phyloP scores from a whole-genome alignment of 2,888 invertebrate species.

The Lasioglossum oenotherae region DNA sequence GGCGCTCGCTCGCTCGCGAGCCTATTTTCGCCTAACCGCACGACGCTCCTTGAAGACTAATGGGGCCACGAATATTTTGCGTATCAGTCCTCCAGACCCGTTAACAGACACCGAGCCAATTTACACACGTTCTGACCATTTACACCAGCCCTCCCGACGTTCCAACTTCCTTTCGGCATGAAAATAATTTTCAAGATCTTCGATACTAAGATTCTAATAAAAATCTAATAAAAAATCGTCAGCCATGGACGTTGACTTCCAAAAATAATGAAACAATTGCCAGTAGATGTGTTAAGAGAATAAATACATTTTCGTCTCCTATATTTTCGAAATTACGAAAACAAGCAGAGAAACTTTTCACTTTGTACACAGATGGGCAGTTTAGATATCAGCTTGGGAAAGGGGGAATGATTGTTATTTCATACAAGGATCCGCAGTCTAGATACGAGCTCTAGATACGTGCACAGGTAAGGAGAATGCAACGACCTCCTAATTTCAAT shows the following conservation, averaged over 20 bases:
- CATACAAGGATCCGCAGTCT: neutral
- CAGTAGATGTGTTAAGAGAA: too few species aligned
- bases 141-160: neutral
- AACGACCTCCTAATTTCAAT: neutral
- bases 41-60: slow-evolving; percentile 59
- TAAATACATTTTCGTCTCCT: too few species aligned
- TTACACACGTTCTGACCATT: slow-evolving; percentile 54
- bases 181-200: too few species aligned
- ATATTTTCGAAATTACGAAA: neutral
- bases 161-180: too few species aligned
- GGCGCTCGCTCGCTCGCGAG: slow-evolving; percentile 13
- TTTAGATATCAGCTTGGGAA: neutral
- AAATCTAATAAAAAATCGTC: too few species aligned
- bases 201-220: too few species aligned
- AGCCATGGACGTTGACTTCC: too few species aligned
- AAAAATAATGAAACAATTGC: too few species aligned
- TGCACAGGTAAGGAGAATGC: neutral
- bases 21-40: slow-evolving; percentile 41
- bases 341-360: neutral
- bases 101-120: slow-evolving; percentile 60
- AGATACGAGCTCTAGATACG: neutral
- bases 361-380: neutral
- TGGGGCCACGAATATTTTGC: slow-evolving; percentile 72
- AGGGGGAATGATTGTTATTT: neutral
- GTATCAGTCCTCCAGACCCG: slow-evolving; percentile 37